Evolutionary conservation across 2,888 invertebrate species (phyloP).

Genomic region (Chesias legatella): DNA sequence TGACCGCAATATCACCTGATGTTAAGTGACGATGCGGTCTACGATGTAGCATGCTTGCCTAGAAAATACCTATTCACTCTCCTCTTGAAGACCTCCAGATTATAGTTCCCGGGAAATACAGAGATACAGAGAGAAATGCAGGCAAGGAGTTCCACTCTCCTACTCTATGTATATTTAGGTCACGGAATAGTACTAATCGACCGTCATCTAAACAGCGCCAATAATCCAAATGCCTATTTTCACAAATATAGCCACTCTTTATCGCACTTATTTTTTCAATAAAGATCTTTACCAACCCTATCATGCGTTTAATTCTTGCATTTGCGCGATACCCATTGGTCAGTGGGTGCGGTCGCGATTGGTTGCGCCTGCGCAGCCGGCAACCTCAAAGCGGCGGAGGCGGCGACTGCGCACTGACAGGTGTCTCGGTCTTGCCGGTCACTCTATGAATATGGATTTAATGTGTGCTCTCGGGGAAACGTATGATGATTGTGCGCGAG

Average conservation of each 20-base stretch:
- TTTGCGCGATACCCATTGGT: slow-evolving; percentile 61
- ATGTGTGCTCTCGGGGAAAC: slow-evolving; percentile 23
- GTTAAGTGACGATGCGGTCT: too few species aligned
- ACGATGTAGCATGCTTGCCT: too few species aligned
- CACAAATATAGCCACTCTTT: too few species aligned
- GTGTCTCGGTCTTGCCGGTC: slow-evolving; percentile 42
- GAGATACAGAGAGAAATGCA: too few species aligned
- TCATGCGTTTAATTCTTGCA: slow-evolving; percentile 68
- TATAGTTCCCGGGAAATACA: too few species aligned
- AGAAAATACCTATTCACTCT: too few species aligned
- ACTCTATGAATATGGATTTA: slow-evolving; percentile 66
- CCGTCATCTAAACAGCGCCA: too few species aligned
- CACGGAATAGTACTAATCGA: too few species aligned
- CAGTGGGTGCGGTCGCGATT: slow-evolving; percentile 50
- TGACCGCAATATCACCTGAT: too few species aligned
- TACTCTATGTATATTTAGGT: too few species aligned
- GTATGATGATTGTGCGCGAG: slow-evolving; percentile 19
- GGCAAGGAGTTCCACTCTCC: too few species aligned
- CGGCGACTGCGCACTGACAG: slow-evolving; percentile 65
- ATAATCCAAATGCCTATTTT: background rate
- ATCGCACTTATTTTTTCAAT: slow-evolving; percentile 16
- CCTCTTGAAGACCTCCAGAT: too few species aligned
- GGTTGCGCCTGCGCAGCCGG: slow-evolving; percentile 53
- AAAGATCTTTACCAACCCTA: slow-evolving; percentile 47
- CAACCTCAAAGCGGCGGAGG: slow-evolving; percentile 65